Percentiles rank a stretch among this genome's conserved stretches.
Conservation (phyloP, 2,113 vertebrate genomes). For the Gopherus flavomarginatus region DNA sequence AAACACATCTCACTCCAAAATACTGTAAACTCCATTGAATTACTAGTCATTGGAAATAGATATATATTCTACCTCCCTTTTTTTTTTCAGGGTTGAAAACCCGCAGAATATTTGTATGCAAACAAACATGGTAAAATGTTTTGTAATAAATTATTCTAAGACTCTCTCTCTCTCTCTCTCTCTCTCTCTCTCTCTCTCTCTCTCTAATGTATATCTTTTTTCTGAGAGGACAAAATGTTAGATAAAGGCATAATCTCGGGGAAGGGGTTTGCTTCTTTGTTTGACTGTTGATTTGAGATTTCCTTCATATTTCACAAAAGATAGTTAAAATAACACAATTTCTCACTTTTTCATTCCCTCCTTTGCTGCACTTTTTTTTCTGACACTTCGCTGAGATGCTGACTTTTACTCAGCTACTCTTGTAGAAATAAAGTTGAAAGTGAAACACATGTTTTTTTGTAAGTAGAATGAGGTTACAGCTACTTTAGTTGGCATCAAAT, state of each 20-base stretch:
- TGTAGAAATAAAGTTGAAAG: not conserved
- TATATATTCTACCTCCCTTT: too few relatives aligned
- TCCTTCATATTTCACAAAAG: not conserved
- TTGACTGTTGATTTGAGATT: not conserved
- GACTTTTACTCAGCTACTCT: not conserved
- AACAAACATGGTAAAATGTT: not conserved
- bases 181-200: too few relatives aligned
- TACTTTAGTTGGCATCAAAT: not conserved
- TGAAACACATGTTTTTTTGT: not conserved
- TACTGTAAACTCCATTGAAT: too few relatives aligned
- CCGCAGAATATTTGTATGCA: not conserved
- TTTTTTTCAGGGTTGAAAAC: too few relatives aligned
- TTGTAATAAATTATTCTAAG: not conserved
- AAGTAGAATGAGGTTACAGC: not conserved
- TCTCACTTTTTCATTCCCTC: not conserved
- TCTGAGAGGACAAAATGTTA: not conserved
- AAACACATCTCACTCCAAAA: too few relatives aligned
- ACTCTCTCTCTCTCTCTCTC: not conserved
- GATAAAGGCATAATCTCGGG: not conserved
- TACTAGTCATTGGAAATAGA: too few relatives aligned
- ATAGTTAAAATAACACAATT: not conserved
- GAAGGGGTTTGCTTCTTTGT: not conserved
- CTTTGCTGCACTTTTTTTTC: not conserved
- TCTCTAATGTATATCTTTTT: not conserved
- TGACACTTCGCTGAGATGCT: not conserved